Base-by-base conservation (phyloP, 2,113 vertebrate species). In the Trematocara nigrifrons region DNA sequence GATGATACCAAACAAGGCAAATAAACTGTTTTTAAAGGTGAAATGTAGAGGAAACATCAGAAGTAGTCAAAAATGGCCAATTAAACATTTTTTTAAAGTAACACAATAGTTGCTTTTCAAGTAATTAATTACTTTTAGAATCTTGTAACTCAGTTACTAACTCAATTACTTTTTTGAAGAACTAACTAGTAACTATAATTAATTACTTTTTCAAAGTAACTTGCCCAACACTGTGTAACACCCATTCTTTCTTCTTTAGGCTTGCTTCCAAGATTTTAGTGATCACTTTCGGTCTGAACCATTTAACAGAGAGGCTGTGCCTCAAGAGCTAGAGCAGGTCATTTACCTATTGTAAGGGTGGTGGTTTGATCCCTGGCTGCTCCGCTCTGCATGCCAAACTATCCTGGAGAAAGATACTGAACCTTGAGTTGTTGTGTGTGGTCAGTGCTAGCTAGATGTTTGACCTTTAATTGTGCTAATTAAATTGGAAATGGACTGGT, bases 191-290 rank as follows among this genome's bases (percentile, higher is more conserved):
- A n/a, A n/a, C n/a, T n/a, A n/a, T n/a, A n/a, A n/a, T n/a, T n/a
- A n/a, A n/a, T n/a, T n/a, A n/a, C n/a, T n/a, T n/a, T n/a, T n/a
- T n/a, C n/a, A n/a, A n/a, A n/a, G n/a, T n/a, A n/a, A n/a, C n/a
- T n/a, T n/a, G n/a, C n/a, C n/a, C n/a, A n/a, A n/a, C n/a, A n/a
- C n/a, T n/a, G n/a, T 20, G n/a, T 20, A 0, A n/a, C 51, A 52
- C 20, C 10, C 0, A 54, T 56, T 29, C 54, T 29, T 0, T 56
- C 11, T 15, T 15, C 22, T 57, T 57, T 57, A 29, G 22, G 11
- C 53, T 56, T 0, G 0, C 20, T 56, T 26, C 20, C 53, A 56
- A 26, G 0, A 26, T 56, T 26, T 56, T 4, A 12, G 26, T 29
- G 54, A 1, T 57, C 4, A 57, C 54, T 31, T 57, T 57, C 0